These are phyloP conservation scores for Eupeodes luniger DNA, from an alignment of 2,888 invertebrate species.

Conservation along the genomic window DNA sequence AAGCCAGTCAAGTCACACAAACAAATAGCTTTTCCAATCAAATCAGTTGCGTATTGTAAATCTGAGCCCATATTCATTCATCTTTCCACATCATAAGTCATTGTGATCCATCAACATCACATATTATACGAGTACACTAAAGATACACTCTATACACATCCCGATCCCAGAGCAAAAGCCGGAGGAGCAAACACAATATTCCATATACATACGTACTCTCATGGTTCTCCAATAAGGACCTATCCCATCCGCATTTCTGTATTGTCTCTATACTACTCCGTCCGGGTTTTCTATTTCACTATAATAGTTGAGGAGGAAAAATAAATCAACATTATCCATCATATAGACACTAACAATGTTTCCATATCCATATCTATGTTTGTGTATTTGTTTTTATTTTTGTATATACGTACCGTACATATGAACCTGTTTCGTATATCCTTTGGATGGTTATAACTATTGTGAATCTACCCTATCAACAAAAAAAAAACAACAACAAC, in stretches of 20 bases:
- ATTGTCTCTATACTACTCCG: slow-evolving; percentile 21
- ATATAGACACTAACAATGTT: slow-evolving; percentile 74
- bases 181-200: slow-evolving; percentile 12
- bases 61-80: slow-evolving; percentile 58
- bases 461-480: not conserved
- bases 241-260: slow-evolving; percentile 25
- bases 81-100: slow-evolving; percentile 59
- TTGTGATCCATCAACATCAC: slow-evolving; percentile 63
- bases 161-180: not conserved
- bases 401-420: not conserved
- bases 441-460: slow-evolving; percentile 25
- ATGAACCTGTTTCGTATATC: slow-evolving; percentile 16
- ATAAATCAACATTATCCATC: slow-evolving; percentile 73
- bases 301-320: slow-evolving; percentile 53
- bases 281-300: slow-evolving; percentile 42
- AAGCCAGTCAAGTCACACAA: slow-evolving; percentile 38
- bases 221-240: not conserved
- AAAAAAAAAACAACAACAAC: not conserved
- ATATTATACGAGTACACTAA: not conserved
- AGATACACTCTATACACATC: not conserved
- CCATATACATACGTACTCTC: not conserved
- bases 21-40: slow-evolving; percentile 44
- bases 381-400: not conserved
- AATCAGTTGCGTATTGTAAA: slow-evolving; percentile 48
- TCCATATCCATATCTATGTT: not conserved